Conservation (phyloP, 2,888 invertebrate species). For the Ichneumoninae sp. region DNA sequence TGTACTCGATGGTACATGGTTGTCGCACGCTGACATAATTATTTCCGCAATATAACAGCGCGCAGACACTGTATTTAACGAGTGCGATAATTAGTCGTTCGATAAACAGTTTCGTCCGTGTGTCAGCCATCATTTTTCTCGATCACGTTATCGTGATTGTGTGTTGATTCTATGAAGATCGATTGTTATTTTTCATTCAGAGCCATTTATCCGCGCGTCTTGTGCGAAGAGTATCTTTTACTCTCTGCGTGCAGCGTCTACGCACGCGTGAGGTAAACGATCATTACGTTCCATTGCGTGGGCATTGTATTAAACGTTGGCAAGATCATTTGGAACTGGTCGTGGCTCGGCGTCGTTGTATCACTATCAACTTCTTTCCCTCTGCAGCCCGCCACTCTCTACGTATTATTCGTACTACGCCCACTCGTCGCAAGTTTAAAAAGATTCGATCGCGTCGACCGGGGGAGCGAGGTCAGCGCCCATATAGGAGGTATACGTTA, state of each 20-base stretch:
- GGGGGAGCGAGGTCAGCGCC: slow-evolving; percentile 64
- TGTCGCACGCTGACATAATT: neutral
- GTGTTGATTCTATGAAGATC: neutral
- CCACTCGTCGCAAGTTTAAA: slow-evolving; percentile 58
- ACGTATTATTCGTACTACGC: slow-evolving; percentile 51
- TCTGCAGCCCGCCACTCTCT: slow-evolving; percentile 25
- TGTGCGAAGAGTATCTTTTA: slow-evolving; percentile 8
- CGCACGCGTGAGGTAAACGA: slow-evolving; percentile 31
- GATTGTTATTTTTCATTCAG: slow-evolving; percentile 13
- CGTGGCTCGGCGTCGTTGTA: slow-evolving; percentile 35
- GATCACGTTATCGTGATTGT: neutral
- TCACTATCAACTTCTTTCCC: slow-evolving; percentile 62
- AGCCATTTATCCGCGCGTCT: slow-evolving; percentile 6
- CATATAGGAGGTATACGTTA: slow-evolving; percentile 34
- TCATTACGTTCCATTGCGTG: slow-evolving; percentile 42
- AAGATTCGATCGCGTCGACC: slow-evolving; percentile 58
- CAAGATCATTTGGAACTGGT: slow-evolving; percentile 49
- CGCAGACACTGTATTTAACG: too few species aligned
- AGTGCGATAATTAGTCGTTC: too few species aligned
- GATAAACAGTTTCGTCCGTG: too few species aligned
- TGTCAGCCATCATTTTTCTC: too few species aligned
- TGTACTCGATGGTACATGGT: slow-evolving; percentile 20
- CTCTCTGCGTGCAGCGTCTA: slow-evolving; percentile 10
- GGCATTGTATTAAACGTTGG: slow-evolving; percentile 27
- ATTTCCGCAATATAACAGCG: neutral